A percentile compares a stretch with the other conserved stretches of the same genome.
Evolutionary conservation across 2,888 invertebrate genomes (phyloP).

Genomic region (Synanthedon formicaeformis): DNA sequence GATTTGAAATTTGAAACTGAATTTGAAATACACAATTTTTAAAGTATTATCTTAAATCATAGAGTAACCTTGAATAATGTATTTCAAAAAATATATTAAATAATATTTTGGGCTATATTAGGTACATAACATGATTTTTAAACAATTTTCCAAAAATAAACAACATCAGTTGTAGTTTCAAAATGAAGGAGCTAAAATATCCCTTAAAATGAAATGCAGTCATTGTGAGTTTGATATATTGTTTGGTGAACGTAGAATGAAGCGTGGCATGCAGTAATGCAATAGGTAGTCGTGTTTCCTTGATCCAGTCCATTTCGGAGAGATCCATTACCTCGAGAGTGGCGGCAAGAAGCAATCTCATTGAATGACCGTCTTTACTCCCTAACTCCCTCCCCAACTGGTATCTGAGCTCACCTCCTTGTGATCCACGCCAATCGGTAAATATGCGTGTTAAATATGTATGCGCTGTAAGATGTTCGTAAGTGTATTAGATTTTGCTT

Average conservation of each 20-base stretch:
- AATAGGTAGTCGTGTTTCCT: slow-evolving; percentile 48
- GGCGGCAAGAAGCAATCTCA: slow-evolving; percentile 72
- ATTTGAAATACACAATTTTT: too few species aligned
- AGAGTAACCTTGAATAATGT: too few species aligned
- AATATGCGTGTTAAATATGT: slow-evolving; percentile 72
- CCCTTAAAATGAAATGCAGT: neutral
- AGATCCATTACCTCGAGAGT: slow-evolving; percentile 70
- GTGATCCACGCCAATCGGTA: slow-evolving; percentile 67
- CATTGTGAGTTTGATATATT: neutral
- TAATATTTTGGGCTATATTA: too few species aligned
- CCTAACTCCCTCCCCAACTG: slow-evolving; percentile 24
- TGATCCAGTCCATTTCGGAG: slow-evolving; percentile 67
- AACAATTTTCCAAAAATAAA: too few species aligned
- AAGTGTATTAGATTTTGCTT: slow-evolving; percentile 69
- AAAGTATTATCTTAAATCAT: too few species aligned
- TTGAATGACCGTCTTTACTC: slow-evolving; percentile 68
- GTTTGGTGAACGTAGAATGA: slow-evolving; percentile 2
- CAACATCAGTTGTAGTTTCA: too few species aligned
- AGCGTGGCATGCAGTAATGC: slow-evolving; percentile 38
- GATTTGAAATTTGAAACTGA: too few species aligned
- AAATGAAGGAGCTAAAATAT: neutral
- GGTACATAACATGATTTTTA: too few species aligned
- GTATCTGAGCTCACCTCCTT: slow-evolving; percentile 21
- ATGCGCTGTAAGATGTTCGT: slow-evolving; percentile 64
- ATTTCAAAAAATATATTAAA: too few species aligned